Percentiles rank a stretch among this genome's conserved stretches.
Conservation (phyloP, 2,113 vertebrate genomes). For the Ammodytes dubius region DNA sequence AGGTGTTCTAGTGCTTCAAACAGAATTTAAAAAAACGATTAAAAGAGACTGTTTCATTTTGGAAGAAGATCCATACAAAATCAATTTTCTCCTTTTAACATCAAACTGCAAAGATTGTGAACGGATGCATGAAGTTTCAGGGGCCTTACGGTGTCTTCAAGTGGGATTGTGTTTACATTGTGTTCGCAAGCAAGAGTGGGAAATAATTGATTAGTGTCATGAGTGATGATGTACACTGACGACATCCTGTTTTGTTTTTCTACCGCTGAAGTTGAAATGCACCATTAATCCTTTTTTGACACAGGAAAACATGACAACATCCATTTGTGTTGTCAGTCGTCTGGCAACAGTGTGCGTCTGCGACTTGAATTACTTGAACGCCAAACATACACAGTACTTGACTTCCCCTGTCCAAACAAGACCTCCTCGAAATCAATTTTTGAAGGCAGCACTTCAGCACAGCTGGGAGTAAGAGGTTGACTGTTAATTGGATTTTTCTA, state of each 20-base stretch:
- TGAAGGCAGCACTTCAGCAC: not conserved
- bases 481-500: constrained; percentile 5
- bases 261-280: not conserved
- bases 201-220: not conserved
- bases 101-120: not conserved
- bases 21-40: constrained; percentile 13
- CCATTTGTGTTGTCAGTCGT: constrained; percentile 26
- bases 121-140: not conserved
- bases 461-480: not conserved
- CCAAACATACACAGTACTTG: constrained; percentile 1
- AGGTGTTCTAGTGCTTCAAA: constrained; percentile 31
- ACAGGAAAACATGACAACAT: not conserved
- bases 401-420: constrained; percentile 4
- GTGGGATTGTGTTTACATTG: not conserved
- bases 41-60: not conserved
- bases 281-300: not conserved
- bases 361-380: constrained; percentile 11
- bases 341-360: constrained; percentile 22
- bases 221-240: not conserved
- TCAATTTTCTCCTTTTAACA: constrained; percentile 12
- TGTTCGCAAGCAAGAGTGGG: not conserved
- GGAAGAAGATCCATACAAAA: constrained; percentile 3
- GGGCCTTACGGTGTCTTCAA: not conserved
- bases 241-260: not conserved
- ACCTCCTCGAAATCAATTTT: constrained; percentile 22